These are phyloP conservation scores for Beris morrisii DNA, from an alignment of 2,888 invertebrate species.

Conservation along the genomic window DNA sequence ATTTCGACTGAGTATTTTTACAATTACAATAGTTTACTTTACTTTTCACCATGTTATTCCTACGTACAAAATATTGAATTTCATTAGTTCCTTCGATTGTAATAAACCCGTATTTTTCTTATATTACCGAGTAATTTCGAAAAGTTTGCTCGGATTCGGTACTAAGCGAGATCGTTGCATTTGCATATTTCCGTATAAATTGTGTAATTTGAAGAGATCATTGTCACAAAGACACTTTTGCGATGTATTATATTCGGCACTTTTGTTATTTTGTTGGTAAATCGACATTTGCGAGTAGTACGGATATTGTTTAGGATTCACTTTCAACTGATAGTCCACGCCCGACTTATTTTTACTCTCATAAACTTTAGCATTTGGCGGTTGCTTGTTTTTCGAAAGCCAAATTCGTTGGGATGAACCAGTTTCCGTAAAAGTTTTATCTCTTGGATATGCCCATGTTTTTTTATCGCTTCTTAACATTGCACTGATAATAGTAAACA, in stretches of 20 bases:
- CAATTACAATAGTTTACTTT: slow-evolving; percentile 29
- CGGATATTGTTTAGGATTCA: slow-evolving; percentile 19
- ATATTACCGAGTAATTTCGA: slow-evolving; percentile 26
- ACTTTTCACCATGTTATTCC: slow-evolving; percentile 25
- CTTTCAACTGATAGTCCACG: slow-evolving; percentile 13
- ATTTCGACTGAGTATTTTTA: slow-evolving; percentile 59
- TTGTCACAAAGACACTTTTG: slow-evolving; percentile 28
- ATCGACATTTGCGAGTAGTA: slow-evolving; percentile 21
- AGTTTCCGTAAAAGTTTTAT: slow-evolving; percentile 5
- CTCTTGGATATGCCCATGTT: slow-evolving; percentile 26
- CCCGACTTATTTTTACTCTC: no score
- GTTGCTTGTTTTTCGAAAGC: slow-evolving; percentile 17
- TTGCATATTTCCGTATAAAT: slow-evolving; percentile 29
- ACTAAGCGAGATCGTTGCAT: slow-evolving; percentile 29
- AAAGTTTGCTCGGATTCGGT: slow-evolving; percentile 26
- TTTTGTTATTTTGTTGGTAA: slow-evolving; percentile 16
- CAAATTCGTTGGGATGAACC: slow-evolving; percentile 22
- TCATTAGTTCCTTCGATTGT: no score
- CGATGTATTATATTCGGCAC: background rate
- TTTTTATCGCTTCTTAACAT: slow-evolving; percentile 26
- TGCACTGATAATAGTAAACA: slow-evolving; percentile 22
- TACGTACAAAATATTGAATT: background rate
- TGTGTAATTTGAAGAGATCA: slow-evolving; percentile 28
- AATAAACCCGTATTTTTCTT: background rate
- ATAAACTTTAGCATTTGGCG: no score